Conservation (phyloP, 2,888 invertebrate genomes). For the Hirtodrosophila alboralis region DNA sequence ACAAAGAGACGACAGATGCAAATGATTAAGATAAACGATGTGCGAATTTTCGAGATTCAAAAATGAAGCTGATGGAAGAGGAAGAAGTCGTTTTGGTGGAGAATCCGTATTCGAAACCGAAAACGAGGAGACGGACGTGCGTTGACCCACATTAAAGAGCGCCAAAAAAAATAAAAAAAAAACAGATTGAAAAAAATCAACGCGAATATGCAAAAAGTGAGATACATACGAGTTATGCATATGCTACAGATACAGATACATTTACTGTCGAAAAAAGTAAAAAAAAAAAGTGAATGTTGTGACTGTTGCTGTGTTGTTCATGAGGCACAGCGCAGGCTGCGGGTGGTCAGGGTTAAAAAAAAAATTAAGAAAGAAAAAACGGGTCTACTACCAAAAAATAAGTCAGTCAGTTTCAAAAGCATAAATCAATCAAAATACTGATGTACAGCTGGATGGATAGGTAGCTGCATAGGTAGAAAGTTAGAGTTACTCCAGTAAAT, state of each 20-base stretch:
- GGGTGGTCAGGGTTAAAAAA: constrained; percentile 42
- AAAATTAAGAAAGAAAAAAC: no score
- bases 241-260: constrained; percentile 8
- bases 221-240: constrained; percentile 48
- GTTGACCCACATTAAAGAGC: constrained; percentile 65
- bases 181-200: constrained; percentile 25
- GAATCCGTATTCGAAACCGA: no score
- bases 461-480: no score
- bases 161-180: constrained; percentile 29
- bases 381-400: no score
- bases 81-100: no score
- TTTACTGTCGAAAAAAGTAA: background rate
- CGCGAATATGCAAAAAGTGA: constrained; percentile 49
- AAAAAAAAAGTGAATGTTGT: constrained; percentile 41
- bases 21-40: constrained; percentile 66
- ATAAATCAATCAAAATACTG: constrained; percentile 49
- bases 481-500: no score
- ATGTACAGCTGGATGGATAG: no score
- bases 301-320: background rate
- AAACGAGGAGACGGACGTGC: constrained; percentile 62
- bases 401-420: constrained; percentile 17
- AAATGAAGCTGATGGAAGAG: constrained; percentile 5
- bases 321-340: constrained; percentile 30
- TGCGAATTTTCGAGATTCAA: constrained; percentile 40
- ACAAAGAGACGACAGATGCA: constrained; percentile 49